Evolutionary conservation across 2,113 vertebrate genomes (phyloP).

Genomic region (Salvator merianae): DNA sequence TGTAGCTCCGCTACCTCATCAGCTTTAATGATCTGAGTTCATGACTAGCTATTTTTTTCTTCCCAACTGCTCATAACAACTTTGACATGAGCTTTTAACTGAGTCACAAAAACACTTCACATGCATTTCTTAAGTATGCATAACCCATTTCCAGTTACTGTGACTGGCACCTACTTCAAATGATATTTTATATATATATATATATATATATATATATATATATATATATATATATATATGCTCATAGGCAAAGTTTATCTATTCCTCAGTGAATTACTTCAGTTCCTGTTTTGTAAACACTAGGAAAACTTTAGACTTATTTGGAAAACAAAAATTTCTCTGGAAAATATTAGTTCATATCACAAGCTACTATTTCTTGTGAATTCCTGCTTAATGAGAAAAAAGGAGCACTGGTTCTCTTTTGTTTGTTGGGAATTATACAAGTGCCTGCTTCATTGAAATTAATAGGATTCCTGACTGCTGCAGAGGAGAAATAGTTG

Average conservation of each 20-base stretch:
- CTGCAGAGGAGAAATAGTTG: too few relatives aligned
- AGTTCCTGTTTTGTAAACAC: conserved; percentile 30
- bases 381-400: not conserved
- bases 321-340: not conserved
- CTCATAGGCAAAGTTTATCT: conserved; percentile 54
- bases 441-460: too few relatives aligned
- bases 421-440: too few relatives aligned
- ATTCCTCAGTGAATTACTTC: not conserved
- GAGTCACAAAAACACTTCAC: conserved; percentile 62
- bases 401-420: too few relatives aligned
- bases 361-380: not conserved
- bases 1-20: conserved; percentile 32
- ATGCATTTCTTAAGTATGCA: conserved; percentile 38
- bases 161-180: conserved; percentile 40
- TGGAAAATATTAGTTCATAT: conserved; percentile 9
- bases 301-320: conserved; percentile 15
- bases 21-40: conserved; percentile 38
- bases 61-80: conserved; percentile 48
- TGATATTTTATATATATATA: not conserved
- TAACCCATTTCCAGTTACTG: conserved; percentile 48
- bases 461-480: too few relatives aligned
- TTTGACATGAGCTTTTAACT: conserved; percentile 63
- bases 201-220: too few relatives aligned
- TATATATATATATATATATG: conserved; percentile 51
- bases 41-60: conserved; percentile 50